phyloP scores from a whole-genome alignment of 2,113 vertebrate genomes.

The Psittacus erithacus region DNA sequence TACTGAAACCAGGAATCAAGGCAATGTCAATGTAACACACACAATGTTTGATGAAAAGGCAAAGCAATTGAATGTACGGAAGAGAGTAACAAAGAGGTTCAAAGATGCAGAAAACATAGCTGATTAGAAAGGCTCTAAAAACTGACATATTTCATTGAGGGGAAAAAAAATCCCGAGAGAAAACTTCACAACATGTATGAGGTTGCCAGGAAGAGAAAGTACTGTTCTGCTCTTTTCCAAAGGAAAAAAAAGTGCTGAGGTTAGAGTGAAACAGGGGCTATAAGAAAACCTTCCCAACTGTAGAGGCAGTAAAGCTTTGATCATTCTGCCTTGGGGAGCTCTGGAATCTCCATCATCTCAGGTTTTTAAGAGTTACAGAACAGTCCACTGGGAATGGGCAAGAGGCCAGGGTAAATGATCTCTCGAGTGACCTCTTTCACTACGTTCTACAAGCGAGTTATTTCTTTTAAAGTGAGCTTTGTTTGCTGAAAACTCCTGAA shows the following conservation, averaged over 20 bases:
- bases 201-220: neutral
- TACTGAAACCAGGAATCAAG: neutral
- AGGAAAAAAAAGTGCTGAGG: neutral
- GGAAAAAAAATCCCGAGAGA: neutral
- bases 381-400: neutral
- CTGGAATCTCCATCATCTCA: neutral
- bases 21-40: neutral
- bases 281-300: neutral
- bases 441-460: accelerated
- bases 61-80: neutral
- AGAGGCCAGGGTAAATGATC: neutral
- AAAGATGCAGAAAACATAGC: neutral
- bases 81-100: neutral
- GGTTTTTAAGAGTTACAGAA: neutral
- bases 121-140: neutral
- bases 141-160: neutral
- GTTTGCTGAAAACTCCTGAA: neutral
- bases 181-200: neutral
- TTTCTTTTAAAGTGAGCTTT: neutral
- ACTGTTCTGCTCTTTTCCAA: neutral
- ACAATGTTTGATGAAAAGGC: neutral
- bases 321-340: neutral
- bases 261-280: neutral
- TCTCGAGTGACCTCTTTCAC: neutral
- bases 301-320: neutral